Conservation (phyloP, 2,888 invertebrate genomes). For the Bembecia ichneumoniformis region DNA sequence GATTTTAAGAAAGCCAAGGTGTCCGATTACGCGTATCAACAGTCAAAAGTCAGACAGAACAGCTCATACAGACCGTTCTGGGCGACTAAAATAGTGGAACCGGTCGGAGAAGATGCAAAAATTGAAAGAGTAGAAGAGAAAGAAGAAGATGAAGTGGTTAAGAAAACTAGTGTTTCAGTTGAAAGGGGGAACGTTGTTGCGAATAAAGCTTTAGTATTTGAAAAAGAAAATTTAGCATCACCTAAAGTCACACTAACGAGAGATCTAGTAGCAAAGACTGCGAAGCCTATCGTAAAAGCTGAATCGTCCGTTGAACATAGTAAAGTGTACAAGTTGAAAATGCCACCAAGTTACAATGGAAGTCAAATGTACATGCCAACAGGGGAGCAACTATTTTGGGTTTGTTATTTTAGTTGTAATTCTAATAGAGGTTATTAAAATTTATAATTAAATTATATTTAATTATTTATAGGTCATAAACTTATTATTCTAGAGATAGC, state of each 20-base stretch:
- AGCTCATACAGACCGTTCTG: conserved; percentile 45
- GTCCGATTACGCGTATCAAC: conserved; percentile 45
- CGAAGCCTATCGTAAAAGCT: conserved; percentile 7
- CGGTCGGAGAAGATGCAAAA: conserved; percentile 7
- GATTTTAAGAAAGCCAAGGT: conserved; percentile 48
- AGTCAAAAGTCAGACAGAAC: conserved; percentile 35
- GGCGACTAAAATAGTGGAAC: conserved; percentile 40
- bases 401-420: conserved; percentile 24
- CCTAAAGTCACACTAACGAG: conserved; percentile 26
- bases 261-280: conserved; percentile 4
- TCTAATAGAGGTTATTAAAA: neutral
- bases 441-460: neutral
- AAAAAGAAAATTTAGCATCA: conserved; percentile 21
- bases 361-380: conserved; percentile 56
- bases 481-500: too few species aligned
- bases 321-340: conserved; percentile 30
- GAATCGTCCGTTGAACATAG: conserved; percentile 32
- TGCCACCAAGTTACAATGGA: conserved; percentile 40
- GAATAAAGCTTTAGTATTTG: conserved; percentile 26
- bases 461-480: too few species aligned
- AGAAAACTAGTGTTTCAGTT: conserved; percentile 12
- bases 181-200: conserved; percentile 21
- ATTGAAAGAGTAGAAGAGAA: conserved; percentile 8
- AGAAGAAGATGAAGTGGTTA: conserved; percentile 11
- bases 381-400: conserved; percentile 58